Base-by-base conservation (phyloP, 1,140 invertebrate species). In the Pantala flavescens region DNA sequence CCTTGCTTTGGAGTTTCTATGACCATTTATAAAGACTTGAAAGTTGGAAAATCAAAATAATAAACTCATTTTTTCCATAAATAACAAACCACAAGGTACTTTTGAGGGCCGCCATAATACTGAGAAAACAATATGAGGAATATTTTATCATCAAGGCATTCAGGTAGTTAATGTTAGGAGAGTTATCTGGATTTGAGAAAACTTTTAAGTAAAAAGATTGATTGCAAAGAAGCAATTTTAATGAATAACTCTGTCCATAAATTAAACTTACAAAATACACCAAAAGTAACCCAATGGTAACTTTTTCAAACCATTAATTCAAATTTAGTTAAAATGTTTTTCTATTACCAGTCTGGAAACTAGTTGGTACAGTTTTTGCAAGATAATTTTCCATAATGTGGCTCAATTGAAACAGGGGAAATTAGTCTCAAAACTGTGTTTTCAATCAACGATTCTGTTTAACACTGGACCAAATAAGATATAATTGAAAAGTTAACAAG, bases 231-330 rank as follows among this genome's bases (percentile, higher is more conserved):
- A 63, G 49, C 49, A 21, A 16, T 63, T 63, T 63, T 63, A 63
- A 63, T 63, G 49, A 63, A 36, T 36, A 36, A 63, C 49, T 63
- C 49, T 63, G 49, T 63, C 49, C 49, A 63, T 21, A 63, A 63
- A 63, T 63, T 16, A 19, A 63, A 63, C 49, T 63, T 63, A 63
- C 49, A 63, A 63, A 63, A 63, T 63, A 63, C 49, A 63, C n/a
- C 16, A 63, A 63, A 12, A 21, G n/a, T 63, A 63, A 21, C 49
- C n/a, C 49, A 63, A 63, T 63, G 49, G 49, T 21, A 19, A 36
- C 9, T 36, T 36, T 36, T 36, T 36, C 28, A 63, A 63, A 19
- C 49, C 16, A 7, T 63, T 63, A 63, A 63, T 21, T 5, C 49
- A 63, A 63, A 63, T 63, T 36, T 5, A 36, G 28, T 36, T 36